Percentiles rank a stretch among this genome's conserved stretches.
Conservation (phyloP, 2,888 invertebrate genomes). For the Portevinia maculata region DNA sequence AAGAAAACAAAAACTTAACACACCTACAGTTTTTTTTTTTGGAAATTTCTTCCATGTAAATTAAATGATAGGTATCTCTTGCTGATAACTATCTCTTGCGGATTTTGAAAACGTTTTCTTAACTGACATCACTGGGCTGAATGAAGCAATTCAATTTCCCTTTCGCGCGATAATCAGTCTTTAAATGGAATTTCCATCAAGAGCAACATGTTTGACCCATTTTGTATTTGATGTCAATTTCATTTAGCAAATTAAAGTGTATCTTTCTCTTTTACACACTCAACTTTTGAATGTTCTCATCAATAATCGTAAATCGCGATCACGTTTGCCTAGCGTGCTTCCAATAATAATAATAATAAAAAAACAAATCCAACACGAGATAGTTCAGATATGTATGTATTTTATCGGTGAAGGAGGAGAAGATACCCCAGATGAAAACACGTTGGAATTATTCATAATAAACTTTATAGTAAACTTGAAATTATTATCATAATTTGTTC, state of each 20-base stretch:
- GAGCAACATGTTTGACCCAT: constrained; percentile 51
- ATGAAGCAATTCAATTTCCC: background rate
- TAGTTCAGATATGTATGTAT: background rate
- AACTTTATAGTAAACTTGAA: too few species aligned
- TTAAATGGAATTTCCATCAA: background rate
- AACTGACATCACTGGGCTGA: background rate
- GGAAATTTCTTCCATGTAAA: constrained; percentile 39
- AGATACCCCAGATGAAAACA: too few species aligned
- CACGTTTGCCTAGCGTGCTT: constrained; percentile 59
- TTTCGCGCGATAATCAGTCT: background rate
- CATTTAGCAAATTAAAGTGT: constrained; percentile 38
- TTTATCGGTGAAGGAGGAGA: constrained; percentile 2
- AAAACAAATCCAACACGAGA: constrained; percentile 30
- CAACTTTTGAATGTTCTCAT: constrained; percentile 48
- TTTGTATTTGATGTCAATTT: constrained; percentile 58
- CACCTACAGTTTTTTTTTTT: constrained; percentile 10
- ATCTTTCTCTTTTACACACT: constrained; percentile 9
- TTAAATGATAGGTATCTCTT: too few species aligned
- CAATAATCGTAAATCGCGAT: constrained; percentile 57
- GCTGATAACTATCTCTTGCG: background rate
- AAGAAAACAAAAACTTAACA: constrained; percentile 1
- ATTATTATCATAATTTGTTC: too few species aligned
- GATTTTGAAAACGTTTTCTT: background rate
- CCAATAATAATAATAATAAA: constrained; percentile 18
- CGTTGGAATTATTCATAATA: too few species aligned